phyloP scores from a whole-genome alignment of 2,797 vertebrate species.

The Hippoglossus hippoglossus region DNA sequence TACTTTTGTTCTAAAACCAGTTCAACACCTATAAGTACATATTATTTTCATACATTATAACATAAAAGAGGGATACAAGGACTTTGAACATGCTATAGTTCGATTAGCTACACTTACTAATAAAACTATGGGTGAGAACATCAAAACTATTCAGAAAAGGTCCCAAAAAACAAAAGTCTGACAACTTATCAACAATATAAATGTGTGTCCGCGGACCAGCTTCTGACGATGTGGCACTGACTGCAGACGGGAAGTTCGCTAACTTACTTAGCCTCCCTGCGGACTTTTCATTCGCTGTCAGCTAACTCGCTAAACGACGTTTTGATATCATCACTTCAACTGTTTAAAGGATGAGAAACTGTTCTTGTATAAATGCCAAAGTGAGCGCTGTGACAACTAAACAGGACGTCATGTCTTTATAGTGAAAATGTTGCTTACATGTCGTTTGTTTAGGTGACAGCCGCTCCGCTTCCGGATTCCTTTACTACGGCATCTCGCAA shows the following conservation, averaged over 20 bases:
- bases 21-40: too few species aligned
- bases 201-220: conserved; percentile 1
- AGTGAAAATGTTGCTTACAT: conserved; percentile 66
- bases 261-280: conserved; percentile 49
- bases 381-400: accelerated
- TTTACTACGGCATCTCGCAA: conserved; percentile 56
- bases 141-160: neutral
- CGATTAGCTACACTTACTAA: neutral
- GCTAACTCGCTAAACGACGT: neutral
- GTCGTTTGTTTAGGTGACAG: conserved; percentile 54
- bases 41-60: too few species aligned
- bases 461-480: conserved; percentile 60
- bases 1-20: too few species aligned
- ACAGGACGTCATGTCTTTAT: neutral
- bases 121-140: neutral
- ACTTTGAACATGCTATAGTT: neutral
- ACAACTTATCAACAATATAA: neutral
- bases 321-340: neutral
- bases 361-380: accelerated
- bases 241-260: conserved; percentile 45
- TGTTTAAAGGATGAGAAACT: accelerated
- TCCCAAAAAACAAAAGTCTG: neutral
- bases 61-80: too few species aligned
- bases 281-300: conserved; percentile 1
- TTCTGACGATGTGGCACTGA: conserved; percentile 77